phyloP scores from a whole-genome alignment of 2,888 invertebrate genomes.

The Cosmorhoe ocellata region DNA sequence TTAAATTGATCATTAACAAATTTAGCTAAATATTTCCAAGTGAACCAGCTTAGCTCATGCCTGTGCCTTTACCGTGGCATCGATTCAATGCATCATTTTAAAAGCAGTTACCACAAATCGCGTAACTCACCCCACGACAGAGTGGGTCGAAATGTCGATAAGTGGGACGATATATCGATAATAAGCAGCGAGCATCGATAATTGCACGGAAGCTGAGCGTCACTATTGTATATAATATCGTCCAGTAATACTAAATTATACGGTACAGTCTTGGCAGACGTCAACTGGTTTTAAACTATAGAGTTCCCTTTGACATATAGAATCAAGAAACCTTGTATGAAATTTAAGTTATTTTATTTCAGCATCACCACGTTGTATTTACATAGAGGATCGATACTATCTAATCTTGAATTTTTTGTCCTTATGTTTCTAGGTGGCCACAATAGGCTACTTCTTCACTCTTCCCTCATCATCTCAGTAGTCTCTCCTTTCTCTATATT shows the following conservation, averaged over 20 bases:
- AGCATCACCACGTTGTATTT: too few species aligned
- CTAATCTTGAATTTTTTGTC: too few species aligned
- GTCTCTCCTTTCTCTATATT: too few species aligned
- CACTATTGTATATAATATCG: conserved; percentile 76
- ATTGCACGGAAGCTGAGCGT: conserved; percentile 66
- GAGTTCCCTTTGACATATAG: conserved; percentile 5
- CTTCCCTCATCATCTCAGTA: too few species aligned
- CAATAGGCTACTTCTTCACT: too few species aligned
- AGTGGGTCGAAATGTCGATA: conserved; percentile 35
- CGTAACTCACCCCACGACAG: conserved; percentile 45
- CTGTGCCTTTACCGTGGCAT: neutral
- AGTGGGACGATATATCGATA: conserved; percentile 58
- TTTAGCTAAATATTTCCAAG: too few species aligned
- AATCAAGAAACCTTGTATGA: neutral
- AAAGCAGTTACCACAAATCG: conserved; percentile 62
- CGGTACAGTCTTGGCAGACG: conserved; percentile 36
- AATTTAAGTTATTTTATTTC: too few species aligned
- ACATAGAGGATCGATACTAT: too few species aligned
- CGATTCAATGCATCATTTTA: conserved; percentile 66
- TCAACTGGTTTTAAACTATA: conserved; percentile 45
- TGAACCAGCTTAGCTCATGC: conserved; percentile 8
- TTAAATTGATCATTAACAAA: too few species aligned
- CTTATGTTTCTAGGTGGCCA: too few species aligned
- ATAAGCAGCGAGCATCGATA: conserved; percentile 62
- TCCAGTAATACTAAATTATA: conserved; percentile 74